Conservation (phyloP, 1,140 invertebrate species). For the Drosophila mojavensis region DNA sequence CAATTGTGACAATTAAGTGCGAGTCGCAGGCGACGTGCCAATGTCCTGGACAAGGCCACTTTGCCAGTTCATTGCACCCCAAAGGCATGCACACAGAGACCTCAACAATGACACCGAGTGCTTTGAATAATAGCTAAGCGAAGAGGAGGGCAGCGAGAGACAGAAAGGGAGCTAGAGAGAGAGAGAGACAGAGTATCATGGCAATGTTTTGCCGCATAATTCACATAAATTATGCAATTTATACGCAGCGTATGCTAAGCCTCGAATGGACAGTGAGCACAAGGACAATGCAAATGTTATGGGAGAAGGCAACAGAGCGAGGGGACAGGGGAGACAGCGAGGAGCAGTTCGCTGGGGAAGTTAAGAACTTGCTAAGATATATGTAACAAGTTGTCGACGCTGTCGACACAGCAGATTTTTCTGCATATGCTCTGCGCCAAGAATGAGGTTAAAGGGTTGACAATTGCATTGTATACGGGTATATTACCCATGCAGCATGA, state of each 20-base stretch:
- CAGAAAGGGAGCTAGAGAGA: not conserved
- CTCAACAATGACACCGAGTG: conserved; percentile 27
- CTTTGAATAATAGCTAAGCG: not conserved
- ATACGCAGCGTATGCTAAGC: conserved; percentile 73
- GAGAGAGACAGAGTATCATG: not conserved
- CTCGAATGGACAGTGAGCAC: conserved; percentile 59
- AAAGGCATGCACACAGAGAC: conserved; percentile 44
- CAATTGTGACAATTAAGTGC: conserved; percentile 75
- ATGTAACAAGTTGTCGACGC: conserved; percentile 67
- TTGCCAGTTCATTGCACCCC: conserved; percentile 77
- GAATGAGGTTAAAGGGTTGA: conserved; percentile 42
- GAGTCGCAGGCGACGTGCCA: conserved; percentile 57
- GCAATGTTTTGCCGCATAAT: conserved; percentile 76
- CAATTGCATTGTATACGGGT: conserved; percentile 28
- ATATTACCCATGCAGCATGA: conserved; percentile 40
- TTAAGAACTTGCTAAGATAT: conserved; percentile 53
- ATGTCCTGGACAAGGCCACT: conserved; percentile 78
- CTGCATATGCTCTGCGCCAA: conserved; percentile 28
- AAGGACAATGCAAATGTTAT: conserved; percentile 71
- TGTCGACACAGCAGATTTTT: conserved; percentile 54
- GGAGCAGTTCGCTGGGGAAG: not conserved
- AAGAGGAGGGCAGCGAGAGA: not conserved
- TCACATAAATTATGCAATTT: conserved; percentile 82
- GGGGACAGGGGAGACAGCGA: not conserved
- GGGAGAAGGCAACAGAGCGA: not conserved